Conservation (phyloP, 1,140 invertebrate species). For the Hestina assimilis region DNA sequence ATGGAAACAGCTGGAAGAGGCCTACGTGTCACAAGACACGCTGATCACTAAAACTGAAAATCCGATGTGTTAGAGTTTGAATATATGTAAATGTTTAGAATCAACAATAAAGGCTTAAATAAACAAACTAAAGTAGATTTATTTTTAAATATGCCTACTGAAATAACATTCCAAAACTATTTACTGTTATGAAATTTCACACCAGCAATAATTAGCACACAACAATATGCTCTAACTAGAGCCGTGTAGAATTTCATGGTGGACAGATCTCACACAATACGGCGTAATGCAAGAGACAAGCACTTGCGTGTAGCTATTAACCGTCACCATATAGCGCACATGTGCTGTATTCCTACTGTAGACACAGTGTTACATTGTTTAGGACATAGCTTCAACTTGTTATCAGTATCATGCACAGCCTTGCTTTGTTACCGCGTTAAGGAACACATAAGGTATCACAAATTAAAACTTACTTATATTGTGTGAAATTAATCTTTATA, state of each 20-base stretch:
- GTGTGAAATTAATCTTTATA: too few relatives aligned
- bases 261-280: constrained; percentile 22
- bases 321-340: constrained; percentile 8
- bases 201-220: constrained; percentile 2
- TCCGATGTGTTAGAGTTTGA: too few relatives aligned
- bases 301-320: constrained; percentile 15
- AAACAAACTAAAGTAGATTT: too few relatives aligned
- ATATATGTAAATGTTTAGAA: too few relatives aligned
- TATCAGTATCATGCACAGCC: constrained; percentile 8
- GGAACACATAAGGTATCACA: neutral
- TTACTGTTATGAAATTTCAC: neutral
- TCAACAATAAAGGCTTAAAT: too few relatives aligned
- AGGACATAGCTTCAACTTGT: constrained; percentile 10
- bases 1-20: too few relatives aligned
- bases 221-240: constrained; percentile 7
- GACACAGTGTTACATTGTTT: constrained; percentile 16
- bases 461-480: too few relatives aligned
- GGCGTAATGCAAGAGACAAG: constrained; percentile 20
- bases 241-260: constrained; percentile 18
- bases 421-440: constrained; percentile 1
- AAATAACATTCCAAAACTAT: neutral
- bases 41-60: too few relatives aligned
- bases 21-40: too few relatives aligned
- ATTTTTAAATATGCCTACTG: too few relatives aligned
- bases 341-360: constrained; percentile 16